These are phyloP conservation scores for Silurus aristotelis DNA, from an alignment of 2,797 vertebrate species.

Conservation along the genomic window DNA sequence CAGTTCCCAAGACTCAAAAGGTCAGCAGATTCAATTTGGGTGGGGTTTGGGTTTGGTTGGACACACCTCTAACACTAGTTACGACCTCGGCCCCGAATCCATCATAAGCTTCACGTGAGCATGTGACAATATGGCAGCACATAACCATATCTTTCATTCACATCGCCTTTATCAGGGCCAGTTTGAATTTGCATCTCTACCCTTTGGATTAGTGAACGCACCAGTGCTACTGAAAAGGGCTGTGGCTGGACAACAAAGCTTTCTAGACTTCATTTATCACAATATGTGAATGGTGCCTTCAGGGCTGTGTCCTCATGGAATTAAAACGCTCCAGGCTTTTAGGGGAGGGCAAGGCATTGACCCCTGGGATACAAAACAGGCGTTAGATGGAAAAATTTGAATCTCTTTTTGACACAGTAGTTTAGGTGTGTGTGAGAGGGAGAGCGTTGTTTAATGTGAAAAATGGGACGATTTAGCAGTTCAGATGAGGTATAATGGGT, in stretches of 20 bases:
- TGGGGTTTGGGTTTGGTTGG: no score
- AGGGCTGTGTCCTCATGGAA: slow-evolving; percentile 57
- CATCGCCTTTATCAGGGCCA: slow-evolving; percentile 8
- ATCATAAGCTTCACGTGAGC: slow-evolving; percentile 17
- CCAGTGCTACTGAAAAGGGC: slow-evolving; percentile 67
- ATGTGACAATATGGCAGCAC: slow-evolving; percentile 23
- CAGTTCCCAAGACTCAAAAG: slow-evolving; percentile 60
- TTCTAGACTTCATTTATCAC: slow-evolving; percentile 70
- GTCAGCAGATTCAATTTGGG: slow-evolving; percentile 55
- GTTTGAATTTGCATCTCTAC: slow-evolving; percentile 64
- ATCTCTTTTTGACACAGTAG: not conserved
- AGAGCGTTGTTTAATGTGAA: not conserved
- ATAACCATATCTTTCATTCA: slow-evolving; percentile 28
- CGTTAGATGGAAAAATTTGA: slow-evolving; percentile 15
- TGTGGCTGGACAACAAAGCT: slow-evolving; percentile 67
- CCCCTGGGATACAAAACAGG: slow-evolving; percentile 20
- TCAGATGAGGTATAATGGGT: no score
- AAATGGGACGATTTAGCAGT: not conserved
- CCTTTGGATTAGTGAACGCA: slow-evolving; percentile 63
- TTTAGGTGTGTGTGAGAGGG: slow-evolving; percentile 9
- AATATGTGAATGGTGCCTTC: slow-evolving; percentile 67
- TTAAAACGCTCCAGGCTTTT: slow-evolving; percentile 39
- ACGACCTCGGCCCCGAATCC: not conserved
- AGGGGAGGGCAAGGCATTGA: not conserved
- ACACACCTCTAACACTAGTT: slow-evolving; percentile 28